Evolutionary conservation across 2,888 invertebrate genomes (phyloP).

Genomic region (Gastrophysa polygoni): DNA sequence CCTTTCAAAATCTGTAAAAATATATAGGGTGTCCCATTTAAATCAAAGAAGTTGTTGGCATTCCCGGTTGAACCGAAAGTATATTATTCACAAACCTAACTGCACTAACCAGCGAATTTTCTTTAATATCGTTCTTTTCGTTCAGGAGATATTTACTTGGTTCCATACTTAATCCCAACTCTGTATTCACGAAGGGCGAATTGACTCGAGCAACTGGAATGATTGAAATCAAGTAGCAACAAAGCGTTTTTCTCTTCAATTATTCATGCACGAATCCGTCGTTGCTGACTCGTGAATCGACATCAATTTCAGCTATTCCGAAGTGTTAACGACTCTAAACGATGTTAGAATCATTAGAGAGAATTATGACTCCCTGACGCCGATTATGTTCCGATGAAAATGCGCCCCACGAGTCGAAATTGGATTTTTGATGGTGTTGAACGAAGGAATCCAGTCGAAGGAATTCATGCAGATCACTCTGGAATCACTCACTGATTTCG

Average conservation of each 20-base stretch:
- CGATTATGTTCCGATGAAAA: constrained; percentile 36
- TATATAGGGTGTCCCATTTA: no score
- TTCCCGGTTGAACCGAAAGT: no score
- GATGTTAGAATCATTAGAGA: constrained; percentile 42
- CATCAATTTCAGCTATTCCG: constrained; percentile 39
- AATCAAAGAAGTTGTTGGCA: no score
- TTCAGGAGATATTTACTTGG: no score
- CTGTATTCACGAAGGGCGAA: no score
- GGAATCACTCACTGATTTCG: neutral
- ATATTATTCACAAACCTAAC: no score
- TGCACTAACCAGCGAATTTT: no score
- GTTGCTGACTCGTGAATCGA: constrained; percentile 30
- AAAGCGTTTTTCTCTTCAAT: constrained; percentile 3
- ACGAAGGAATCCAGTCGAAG: constrained; percentile 34
- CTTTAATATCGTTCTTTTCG: no score
- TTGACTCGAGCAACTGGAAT: neutral
- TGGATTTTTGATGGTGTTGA: constrained; percentile 32
- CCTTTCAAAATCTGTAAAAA: no score
- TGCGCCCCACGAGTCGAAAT: constrained; percentile 30
- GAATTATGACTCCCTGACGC: constrained; percentile 37
- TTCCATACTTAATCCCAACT: no score
- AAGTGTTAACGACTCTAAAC: constrained; percentile 41
- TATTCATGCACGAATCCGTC: neutral
- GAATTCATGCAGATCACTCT: constrained; percentile 37
- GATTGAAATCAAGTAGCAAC: neutral